Conservation (phyloP, 2,797 vertebrate genomes). For the Megaceryle alcyon region DNA sequence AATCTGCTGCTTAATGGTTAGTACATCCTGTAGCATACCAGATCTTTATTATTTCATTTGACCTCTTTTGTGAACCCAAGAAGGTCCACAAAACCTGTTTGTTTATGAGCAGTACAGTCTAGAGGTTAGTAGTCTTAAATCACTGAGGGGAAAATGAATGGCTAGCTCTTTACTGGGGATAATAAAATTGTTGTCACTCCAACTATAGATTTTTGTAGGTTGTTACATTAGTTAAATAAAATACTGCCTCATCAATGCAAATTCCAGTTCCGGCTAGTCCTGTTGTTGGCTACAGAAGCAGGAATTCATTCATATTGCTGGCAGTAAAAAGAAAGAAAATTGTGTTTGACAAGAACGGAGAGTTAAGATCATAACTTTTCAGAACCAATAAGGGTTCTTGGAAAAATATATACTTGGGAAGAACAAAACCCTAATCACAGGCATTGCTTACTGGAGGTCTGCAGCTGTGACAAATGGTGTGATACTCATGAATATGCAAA, state of each 20-base stretch:
- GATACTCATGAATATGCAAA: slow-evolving; percentile 68
- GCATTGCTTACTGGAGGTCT: slow-evolving; percentile 64
- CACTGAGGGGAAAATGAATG: slow-evolving; percentile 49
- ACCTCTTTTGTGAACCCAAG: slow-evolving; percentile 64
- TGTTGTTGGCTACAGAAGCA: slow-evolving; percentile 45
- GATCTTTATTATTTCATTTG: slow-evolving; percentile 69
- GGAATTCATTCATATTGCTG: slow-evolving; percentile 59
- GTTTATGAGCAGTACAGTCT: slow-evolving; percentile 55
- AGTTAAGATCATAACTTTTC: slow-evolving; percentile 74
- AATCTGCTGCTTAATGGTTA: slow-evolving; percentile 69
- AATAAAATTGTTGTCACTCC: slow-evolving; percentile 55
- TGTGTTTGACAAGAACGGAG: slow-evolving; percentile 68
- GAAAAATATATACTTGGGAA: slow-evolving; percentile 67
- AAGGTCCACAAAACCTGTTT: slow-evolving; percentile 67
- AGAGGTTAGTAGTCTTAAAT: slow-evolving; percentile 71
- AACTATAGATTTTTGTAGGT: slow-evolving; percentile 56
- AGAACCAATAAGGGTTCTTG: slow-evolving; percentile 65
- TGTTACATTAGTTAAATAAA: slow-evolving; percentile 61
- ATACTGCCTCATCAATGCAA: slow-evolving; percentile 59
- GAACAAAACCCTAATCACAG: slow-evolving; percentile 69
- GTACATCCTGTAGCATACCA: slow-evolving; percentile 62
- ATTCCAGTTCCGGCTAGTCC: slow-evolving; percentile 59
- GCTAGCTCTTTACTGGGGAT: slow-evolving; percentile 25
- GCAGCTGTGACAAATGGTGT: slow-evolving; percentile 70
- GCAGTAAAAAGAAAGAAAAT: slow-evolving; percentile 63